A percentile compares a stretch with the other conserved stretches of the same genome.
phyloP scores from a whole-genome alignment of 2,113 vertebrate genomes.

The Misgurnus mizolepis region DNA sequence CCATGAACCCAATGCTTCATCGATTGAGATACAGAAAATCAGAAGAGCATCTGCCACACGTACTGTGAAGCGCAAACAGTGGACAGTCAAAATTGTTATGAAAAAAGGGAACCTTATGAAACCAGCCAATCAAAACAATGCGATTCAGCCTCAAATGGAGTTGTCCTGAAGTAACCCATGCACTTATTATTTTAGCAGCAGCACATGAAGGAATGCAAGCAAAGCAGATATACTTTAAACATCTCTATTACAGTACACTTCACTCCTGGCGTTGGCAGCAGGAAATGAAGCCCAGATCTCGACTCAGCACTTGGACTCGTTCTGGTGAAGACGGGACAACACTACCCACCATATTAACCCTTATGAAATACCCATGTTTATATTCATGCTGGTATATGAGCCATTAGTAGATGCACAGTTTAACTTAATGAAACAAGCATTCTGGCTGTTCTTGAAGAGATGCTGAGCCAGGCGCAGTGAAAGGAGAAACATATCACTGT shows the following conservation, averaged over 20 bases:
- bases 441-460: background rate
- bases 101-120: constrained; percentile 56
- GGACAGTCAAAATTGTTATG: constrained; percentile 47
- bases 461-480: background rate
- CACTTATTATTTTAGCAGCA: constrained; percentile 74
- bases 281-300: constrained; percentile 55
- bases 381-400: background rate
- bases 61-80: background rate
- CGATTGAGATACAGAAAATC: too few relatives aligned
- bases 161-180: constrained; percentile 72
- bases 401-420: background rate
- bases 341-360: background rate
- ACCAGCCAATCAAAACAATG: constrained; percentile 71
- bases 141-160: constrained; percentile 62
- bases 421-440: background rate
- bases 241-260: constrained; percentile 64
- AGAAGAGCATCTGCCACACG: background rate
- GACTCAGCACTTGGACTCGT: constrained; percentile 44
- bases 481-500: constrained; percentile 1
- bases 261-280: constrained; percentile 55
- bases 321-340: constrained; percentile 35
- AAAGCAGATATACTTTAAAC: constrained; percentile 67
- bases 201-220: constrained; percentile 69
- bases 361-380: background rate
- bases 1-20: too few relatives aligned